Base-by-base conservation (phyloP, 2,113 vertebrate genomes). In the Sorex araneus region DNA sequence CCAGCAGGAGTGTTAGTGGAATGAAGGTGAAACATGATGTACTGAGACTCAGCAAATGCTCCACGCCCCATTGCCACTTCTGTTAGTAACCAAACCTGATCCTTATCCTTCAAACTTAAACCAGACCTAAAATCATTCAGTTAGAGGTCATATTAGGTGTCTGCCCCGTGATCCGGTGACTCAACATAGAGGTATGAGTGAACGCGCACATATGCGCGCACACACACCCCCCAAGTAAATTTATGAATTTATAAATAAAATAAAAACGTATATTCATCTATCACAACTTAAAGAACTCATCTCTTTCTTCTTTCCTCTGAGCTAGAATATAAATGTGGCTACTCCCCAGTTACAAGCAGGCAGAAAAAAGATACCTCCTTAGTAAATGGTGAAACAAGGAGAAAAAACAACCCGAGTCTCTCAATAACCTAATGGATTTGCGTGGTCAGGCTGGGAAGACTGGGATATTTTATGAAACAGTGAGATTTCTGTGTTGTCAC, bases 91-190 rank as follows among this genome's bases (percentile, higher is more conserved):
- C 57, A 85, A 83, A 50, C 30, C 7, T 21, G 21, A 15, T 69
- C 28, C n/a, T 82, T 23, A 74, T 16, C 13, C 43, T 95, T 57
- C n/a, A 28, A 54, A 87, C 36, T 69, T 83, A 77, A 84, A 34
- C 3, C 34, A 66, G 77, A 64, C 27, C 12, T 34, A 64, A 84
- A 91, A 36, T 73, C 63, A 43, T 54, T 2, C 34, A 70, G 27
- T 67, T 43, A 21, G 9, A 75, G 78, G 32, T 21, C 71, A 64
- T 6, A 54, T 19, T 25, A 2, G 13, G 19, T 54, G 3, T 15
- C 18, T 88, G 70, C 21, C 6, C 57, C 70, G 30, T 60, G 60
- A 21, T 36, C 50, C 76, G 0, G 1, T 34, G 77, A 87, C 32
- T 86, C 27, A 50, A 32, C 57, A 8, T 30, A 78, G 64, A 74